Base-by-base conservation (phyloP, 2,113 vertebrate genomes). In the Buteo buteo region DNA sequence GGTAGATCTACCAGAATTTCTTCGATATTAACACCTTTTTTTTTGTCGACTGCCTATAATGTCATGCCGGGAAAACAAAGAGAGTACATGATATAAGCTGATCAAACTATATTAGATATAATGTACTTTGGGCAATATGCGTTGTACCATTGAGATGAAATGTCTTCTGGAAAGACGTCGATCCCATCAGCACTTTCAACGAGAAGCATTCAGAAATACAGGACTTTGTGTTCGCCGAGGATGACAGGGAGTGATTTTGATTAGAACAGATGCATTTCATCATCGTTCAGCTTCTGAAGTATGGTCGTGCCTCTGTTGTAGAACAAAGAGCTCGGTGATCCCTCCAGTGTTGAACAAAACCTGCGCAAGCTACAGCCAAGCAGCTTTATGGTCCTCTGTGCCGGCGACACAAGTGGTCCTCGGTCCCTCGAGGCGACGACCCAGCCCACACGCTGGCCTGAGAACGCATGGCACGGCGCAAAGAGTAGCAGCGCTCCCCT, bases 391-490 rank as follows among this genome's bases (percentile, higher is more conserved):
- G 16, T 38, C 34, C 44, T 71, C 5, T 81, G 52, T 93, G 12
- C 36, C 57, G 67, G 28, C 14, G 4, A 13, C 19, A 79, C 47
- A 83, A 91, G 25, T 29, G 7, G 44, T 52, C 28, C 38, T 88
- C 2, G 1, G 72, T 64, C 42, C 25, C 47, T 90, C n/a, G 52
- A 36, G 67, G 36, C 3, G 2, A 5, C 4, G 10, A 10, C 40
- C 59, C 81, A 95, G n/a, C 73, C 52, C 45, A 42, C 45, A 18
- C 9, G 0, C 7, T 59, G 92, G 26, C 44, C 52, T 82, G 28
- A 36, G 65, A 32, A 52, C 2, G 1, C 3, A 1, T 22, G 54
- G n/a, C 65, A 71, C 6, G 0, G 20, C 6, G 3, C 29, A 40
- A n/a, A 66, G 64, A 28, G 10, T 2, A 4, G 59, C 8, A 4